phyloP scores from a whole-genome alignment of 2,113 vertebrate species.

The Anthoscopus minutus region DNA sequence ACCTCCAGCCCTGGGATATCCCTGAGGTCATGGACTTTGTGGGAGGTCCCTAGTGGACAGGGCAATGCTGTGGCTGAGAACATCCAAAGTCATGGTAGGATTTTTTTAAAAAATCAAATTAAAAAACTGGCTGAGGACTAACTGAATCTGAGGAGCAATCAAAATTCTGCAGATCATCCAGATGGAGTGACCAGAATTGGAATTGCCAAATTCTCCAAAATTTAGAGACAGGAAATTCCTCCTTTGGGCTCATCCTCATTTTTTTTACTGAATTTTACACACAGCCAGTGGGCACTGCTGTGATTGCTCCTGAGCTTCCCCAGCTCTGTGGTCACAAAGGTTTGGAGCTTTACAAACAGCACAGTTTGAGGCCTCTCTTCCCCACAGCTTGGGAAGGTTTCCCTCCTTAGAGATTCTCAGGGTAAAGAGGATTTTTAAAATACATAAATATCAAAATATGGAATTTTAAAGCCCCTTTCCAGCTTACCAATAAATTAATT shows the following conservation, averaged over 20 bases:
- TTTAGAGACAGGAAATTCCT: rapidly evolving
- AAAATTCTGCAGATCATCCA: not conserved
- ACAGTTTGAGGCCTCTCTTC: not conserved
- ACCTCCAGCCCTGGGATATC: not conserved
- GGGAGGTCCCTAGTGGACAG: not conserved
- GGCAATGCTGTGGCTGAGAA: not conserved
- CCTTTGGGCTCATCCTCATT: not conserved
- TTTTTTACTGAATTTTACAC: not conserved
- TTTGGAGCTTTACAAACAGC: not conserved
- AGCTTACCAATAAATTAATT: not conserved
- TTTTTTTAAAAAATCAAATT: not conserved
- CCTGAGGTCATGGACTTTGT: not conserved
- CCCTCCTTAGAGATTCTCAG: not conserved
- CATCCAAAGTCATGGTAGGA: not conserved
- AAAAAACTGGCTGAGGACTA: not conserved
- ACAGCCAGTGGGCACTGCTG: not conserved
- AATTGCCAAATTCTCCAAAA: not conserved
- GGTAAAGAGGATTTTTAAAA: not conserved
- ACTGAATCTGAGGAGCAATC: not conserved
- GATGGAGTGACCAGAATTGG: not conserved
- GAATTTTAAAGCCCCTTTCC: not conserved
- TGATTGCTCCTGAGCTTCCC: not conserved
- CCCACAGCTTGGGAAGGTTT: not conserved
- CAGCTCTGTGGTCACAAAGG: not conserved
- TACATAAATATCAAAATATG: not conserved